Percentiles rank a stretch among this genome's conserved stretches.
These are phyloP conservation scores for Pluvialis apricaria DNA, from an alignment of 2,113 vertebrate genomes.

Conservation along the genomic window DNA sequence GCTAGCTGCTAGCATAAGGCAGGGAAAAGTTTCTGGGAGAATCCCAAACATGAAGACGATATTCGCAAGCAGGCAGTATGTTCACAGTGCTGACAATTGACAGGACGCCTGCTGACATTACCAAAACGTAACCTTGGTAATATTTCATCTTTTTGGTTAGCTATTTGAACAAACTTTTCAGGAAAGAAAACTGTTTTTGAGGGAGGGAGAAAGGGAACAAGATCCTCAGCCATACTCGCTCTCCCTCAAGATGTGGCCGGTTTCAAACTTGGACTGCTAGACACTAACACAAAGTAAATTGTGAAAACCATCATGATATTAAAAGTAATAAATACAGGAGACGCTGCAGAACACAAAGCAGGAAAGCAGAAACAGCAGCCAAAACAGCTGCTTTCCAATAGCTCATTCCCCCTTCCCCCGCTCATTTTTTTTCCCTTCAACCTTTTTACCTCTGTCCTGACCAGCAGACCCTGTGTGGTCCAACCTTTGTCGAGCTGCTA, in stretches of 20 bases:
- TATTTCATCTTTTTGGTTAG: neutral
- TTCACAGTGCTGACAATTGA: neutral
- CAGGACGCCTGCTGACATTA: neutral
- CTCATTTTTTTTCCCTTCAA: neutral
- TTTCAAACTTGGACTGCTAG: neutral
- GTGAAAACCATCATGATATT: neutral
- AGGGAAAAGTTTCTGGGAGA: neutral
- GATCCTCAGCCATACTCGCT: neutral
- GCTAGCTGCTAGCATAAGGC: neutral
- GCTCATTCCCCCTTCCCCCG: neutral
- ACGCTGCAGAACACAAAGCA: neutral
- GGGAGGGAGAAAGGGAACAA: neutral
- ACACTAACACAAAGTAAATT: neutral
- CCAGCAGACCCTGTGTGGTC: slow-evolving; percentile 32
- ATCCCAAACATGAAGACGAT: neutral
- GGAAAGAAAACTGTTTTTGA: neutral
- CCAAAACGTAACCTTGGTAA: neutral
- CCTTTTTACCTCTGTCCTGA: neutral
- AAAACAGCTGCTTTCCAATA: neutral
- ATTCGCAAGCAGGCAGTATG: neutral
- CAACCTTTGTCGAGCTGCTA: neutral
- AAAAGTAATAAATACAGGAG: neutral
- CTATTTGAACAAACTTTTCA: neutral
- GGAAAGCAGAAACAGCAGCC: neutral
- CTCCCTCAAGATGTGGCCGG: neutral